These are phyloP conservation scores for Bambusicola thoracicus DNA, from an alignment of 2,113 vertebrate species.

Conservation along the genomic window DNA sequence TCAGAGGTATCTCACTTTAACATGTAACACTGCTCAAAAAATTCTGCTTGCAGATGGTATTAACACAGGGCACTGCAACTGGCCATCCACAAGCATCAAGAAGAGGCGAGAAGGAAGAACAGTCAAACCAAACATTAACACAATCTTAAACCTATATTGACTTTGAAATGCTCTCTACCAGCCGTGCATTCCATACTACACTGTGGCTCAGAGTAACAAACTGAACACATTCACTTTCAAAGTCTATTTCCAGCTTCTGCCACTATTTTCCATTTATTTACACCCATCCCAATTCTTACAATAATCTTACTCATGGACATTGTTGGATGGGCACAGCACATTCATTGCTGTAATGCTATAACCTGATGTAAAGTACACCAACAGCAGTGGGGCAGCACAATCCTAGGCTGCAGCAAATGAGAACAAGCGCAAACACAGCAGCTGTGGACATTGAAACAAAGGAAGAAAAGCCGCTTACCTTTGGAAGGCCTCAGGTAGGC, in stretches of 20 bases:
- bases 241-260: background rate
- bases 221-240: background rate
- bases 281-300: background rate
- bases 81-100: background rate
- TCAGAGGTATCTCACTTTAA: background rate
- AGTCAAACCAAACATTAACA: background rate
- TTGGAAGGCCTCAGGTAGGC: too few species aligned
- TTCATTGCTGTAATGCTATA: too few species aligned
- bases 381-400: too few species aligned
- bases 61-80: background rate
- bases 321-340: background rate
- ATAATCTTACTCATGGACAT: background rate
- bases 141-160: background rate
- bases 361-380: too few species aligned
- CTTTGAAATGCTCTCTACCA: background rate
- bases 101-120: background rate
- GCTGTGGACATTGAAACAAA: too few species aligned
- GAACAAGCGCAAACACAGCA: too few species aligned
- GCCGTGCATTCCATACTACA: background rate
- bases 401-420: too few species aligned
- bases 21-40: background rate
- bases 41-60: background rate
- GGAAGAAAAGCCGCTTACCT: too few species aligned
- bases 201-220: background rate
- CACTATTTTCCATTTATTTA: background rate